Base-by-base conservation (phyloP, 1,140 invertebrate genomes). In the Drosophila equinoxialis region DNA sequence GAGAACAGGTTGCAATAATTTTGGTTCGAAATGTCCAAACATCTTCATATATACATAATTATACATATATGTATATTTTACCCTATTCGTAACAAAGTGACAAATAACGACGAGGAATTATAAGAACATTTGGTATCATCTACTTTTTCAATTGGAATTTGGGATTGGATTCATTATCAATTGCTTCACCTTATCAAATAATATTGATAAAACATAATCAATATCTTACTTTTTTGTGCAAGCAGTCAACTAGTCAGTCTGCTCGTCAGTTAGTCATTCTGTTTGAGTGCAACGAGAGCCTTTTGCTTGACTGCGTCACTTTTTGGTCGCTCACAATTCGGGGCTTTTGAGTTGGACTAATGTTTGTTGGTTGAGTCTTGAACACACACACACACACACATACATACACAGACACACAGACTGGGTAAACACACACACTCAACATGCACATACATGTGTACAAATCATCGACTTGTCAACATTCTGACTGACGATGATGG, bases 251-350 rank as follows among this genome's bases (percentile, higher is more conserved):
- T 59, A 63, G 39, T 7, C 23, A 23, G 14, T 37, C 62, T 37
- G 54, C 13, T 20, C 41, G 20, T 55, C 78, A 70, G 55, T 54
- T 55, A 23, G 51, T 33, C 60, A 51, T 17, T 68, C 45, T 11
- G 8, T 51, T 51, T 23, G 10, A 51, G 17, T 85, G 81, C 84
- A 77, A 65, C 75, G 80, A 63, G 37, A 77, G 82, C 70, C 84
- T 82, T 79, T 82, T 87, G 83, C 75, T 66, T 77, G 75, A 77
- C 75, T 77, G 74, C 75, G 68, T 74, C 74, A 71, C 75, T 77
- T 77, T 86, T 77, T 51, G 79, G 76, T 77, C 84, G 83, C 84
- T 86, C 79, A 87, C 79, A 87, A 79, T 86, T 86, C 83, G 72
- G 79, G 76, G 76, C 13, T 23, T 51, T 69, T 82, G 72, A 67